Evolutionary conservation across 2,888 invertebrate genomes (phyloP).

Genomic region (Proisotoma minuta): DNA sequence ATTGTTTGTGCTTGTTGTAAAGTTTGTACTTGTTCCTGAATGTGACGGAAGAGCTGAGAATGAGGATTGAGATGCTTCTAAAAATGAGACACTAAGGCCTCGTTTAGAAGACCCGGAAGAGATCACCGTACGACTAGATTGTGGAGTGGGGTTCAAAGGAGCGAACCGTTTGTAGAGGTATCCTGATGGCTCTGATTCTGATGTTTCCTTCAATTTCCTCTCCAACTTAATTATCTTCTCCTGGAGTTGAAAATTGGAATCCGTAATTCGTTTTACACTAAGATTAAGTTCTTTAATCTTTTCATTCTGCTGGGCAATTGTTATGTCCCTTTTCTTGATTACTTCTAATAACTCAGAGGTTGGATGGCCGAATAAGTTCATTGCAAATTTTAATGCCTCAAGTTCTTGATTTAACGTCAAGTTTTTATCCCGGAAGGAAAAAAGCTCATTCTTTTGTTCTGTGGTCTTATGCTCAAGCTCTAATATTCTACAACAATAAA

Average conservation of each 20-base stretch:
- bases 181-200: not conserved
- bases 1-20: too few species aligned
- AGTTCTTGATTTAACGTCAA: slow-evolving; percentile 9
- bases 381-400: not conserved
- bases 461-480: slow-evolving; percentile 5
- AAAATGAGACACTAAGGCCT: not conserved
- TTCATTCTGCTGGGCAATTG: slow-evolving; percentile 2
- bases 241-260: slow-evolving; percentile 3
- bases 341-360: slow-evolving; percentile 8
- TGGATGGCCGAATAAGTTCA: not conserved
- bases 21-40: too few species aligned
- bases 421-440: slow-evolving; percentile 8
- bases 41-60: too few species aligned
- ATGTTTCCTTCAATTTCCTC: not conserved
- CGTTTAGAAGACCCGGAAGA: not conserved
- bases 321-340: not conserved
- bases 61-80: too few species aligned
- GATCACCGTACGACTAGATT: not conserved
- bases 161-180: not conserved
- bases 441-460: slow-evolving; percentile 19
- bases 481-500: slow-evolving; percentile 12
- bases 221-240: not conserved
- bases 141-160: too few species aligned
- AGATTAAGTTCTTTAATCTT: not conserved
- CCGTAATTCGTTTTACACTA: not conserved